Percentiles rank a stretch among this genome's conserved stretches.
Conservation (phyloP, 2,113 vertebrate genomes). For the Girardinichthys multiradiatus region DNA sequence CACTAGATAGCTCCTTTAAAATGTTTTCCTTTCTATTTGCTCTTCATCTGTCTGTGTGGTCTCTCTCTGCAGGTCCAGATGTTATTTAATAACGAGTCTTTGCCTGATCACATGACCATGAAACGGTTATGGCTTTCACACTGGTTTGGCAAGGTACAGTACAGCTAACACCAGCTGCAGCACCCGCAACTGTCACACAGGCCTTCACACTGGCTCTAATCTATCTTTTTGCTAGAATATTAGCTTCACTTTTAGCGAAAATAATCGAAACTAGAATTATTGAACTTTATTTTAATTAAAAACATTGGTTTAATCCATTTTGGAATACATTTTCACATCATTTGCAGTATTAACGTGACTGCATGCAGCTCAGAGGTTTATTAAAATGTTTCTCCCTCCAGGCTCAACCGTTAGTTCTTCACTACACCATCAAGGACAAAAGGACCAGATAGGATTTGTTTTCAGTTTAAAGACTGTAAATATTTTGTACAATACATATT, state of each 20-base stretch:
- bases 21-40: not conserved
- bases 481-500: conserved; percentile 85
- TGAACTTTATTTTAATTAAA: not conserved
- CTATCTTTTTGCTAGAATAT: not conserved
- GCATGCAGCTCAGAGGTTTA: not conserved
- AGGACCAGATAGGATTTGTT: conserved; percentile 76
- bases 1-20: not conserved
- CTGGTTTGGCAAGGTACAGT: conserved; percentile 85
- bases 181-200: conserved; percentile 35
- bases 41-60: conserved; percentile 55
- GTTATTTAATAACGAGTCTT: conserved; percentile 84
- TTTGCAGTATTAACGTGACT: not conserved
- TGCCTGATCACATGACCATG: conserved; percentile 87
- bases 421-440: conserved; percentile 85
- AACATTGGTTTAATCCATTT: not conserved
- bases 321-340: not conserved
- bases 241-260: not conserved
- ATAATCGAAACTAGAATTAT: not conserved
- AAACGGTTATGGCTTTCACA: conserved; percentile 84
- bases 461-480: conserved; percentile 72
- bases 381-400: conserved; percentile 33
- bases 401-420: conserved; percentile 83
- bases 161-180: conserved; percentile 13
- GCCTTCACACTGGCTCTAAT: conserved; percentile 16
- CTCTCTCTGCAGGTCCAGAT: conserved; percentile 81